Percentiles rank a stretch among this genome's conserved stretches.
Conservation (phyloP, 2,888 invertebrate genomes). For the Meghimatium bilineatum region DNA sequence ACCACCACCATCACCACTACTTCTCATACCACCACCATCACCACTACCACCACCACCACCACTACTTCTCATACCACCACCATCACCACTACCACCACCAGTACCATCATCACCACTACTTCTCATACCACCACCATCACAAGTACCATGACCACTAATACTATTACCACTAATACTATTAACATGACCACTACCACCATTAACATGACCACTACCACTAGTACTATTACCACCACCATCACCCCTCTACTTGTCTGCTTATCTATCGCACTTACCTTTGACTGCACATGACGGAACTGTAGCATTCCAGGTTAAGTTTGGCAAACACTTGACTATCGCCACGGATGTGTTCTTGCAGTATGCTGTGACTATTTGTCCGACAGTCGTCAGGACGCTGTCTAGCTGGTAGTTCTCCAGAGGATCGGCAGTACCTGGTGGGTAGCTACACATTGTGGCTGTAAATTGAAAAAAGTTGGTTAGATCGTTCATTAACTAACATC, state of each 20-base stretch:
- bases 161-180: conserved; percentile 35
- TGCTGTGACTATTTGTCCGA: conserved; percentile 32
- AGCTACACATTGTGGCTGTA: conserved; percentile 38
- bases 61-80: background rate
- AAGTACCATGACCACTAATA: conserved; percentile 36
- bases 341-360: conserved; percentile 31
- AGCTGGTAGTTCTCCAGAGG: conserved; percentile 25
- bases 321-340: conserved; percentile 35
- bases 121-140: background rate
- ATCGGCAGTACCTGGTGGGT: conserved; percentile 13
- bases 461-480: background rate
- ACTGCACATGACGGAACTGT: conserved; percentile 27
- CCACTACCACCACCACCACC: background rate
- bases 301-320: conserved; percentile 40
- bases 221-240: conserved; percentile 19
- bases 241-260: conserved; percentile 27
- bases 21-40: background rate
- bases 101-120: background rate
- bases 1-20: background rate
- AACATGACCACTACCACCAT: conserved; percentile 26
- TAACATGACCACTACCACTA: conserved; percentile 27
- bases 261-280: too few species aligned
- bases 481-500: too few species aligned
- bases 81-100: conserved; percentile 14
- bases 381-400: conserved; percentile 6